Evolutionary conservation across 2,797 vertebrate species (phyloP).

Genomic region (Thamnophis elegans): DNA sequence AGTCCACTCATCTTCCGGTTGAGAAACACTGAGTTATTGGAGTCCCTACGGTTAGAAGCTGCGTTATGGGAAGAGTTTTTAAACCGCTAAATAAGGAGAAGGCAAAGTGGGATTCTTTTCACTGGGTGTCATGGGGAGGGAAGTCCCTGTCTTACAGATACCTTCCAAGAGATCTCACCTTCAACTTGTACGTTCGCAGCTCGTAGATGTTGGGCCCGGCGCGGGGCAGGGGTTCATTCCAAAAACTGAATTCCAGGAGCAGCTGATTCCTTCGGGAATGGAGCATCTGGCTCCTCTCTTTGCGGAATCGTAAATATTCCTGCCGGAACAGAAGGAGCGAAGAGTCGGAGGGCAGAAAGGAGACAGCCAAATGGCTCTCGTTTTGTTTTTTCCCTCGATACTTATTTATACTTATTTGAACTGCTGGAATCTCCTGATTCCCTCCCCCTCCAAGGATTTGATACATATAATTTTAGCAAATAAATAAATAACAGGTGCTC

Average conservation of each 20-base stretch:
- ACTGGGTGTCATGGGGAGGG: no score
- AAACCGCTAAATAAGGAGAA: neutral
- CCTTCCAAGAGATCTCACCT: conserved; percentile 76
- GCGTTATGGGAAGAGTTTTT: neutral
- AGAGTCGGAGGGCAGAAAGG: neutral
- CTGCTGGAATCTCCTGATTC: neutral
- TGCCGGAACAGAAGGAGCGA: conserved; percentile 40
- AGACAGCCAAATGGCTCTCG: neutral
- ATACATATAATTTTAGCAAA: neutral
- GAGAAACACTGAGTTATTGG: no score
- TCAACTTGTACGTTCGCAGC: conserved; percentile 88
- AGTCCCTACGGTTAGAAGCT: neutral
- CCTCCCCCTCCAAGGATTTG: fast-evolving
- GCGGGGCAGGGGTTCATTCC: conserved; percentile 90
- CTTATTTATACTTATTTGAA: neutral
- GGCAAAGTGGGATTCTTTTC: no score
- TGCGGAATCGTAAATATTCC: conserved; percentile 89
- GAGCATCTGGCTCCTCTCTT: conserved; percentile 90
- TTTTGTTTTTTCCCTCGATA: no score
- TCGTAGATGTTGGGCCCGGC: conserved; percentile 92
- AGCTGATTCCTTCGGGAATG: conserved; percentile 90
- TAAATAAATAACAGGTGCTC: neutral
- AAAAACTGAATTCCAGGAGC: conserved; percentile 96
- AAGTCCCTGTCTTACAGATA: no score
- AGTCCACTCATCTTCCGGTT: no score